Base-by-base conservation (phyloP, 2,113 vertebrate species). In the Chaetodon auriga region DNA sequence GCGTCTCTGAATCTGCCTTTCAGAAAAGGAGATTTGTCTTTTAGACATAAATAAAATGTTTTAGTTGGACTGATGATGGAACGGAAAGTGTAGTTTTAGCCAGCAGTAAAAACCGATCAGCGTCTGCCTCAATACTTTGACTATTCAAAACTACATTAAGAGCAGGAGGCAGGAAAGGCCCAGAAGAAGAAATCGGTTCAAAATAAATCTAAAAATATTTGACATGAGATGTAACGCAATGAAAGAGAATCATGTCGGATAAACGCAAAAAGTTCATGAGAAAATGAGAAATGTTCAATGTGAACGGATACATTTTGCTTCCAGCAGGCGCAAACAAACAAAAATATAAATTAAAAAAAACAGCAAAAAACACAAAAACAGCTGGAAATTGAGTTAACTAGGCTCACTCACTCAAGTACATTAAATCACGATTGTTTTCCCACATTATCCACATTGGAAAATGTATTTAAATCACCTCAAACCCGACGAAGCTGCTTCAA, bases 251-350 rank as follows among this genome's bases (percentile, higher is more conserved):
- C 8, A 13, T 16, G 35, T 36, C 14, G 62, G 21, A 62, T 51
- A 54, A 43, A 53, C 7, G 13, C 23, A 66, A 41, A 76, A 19
- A 53, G 18, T 8, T 55, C 53, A 11, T 57, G 21, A 36, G 19
- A 57, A 72, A 45, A 68, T 16, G 1, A 54, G 25, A 48, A 62
- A 75, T 43, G 51, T 73, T 84, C 62, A 74, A 5, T 77, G 71
- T 65, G 70, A 85, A 64, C 57, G 63, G 62, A 75, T 65, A n/a
- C 45, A 45, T 18, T 19, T 58, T 60, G 46, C n/a, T 38, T 13
- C 43, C 72, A 70, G 36, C 18, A 51, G 11, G 14, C 45, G 19
- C 10, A 53, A 71, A 75, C 35, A 75, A 38, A 36, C 3, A 35
- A 18, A 55, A 38, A 45, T 45, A 6, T 30, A 30, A 30, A 30